phyloP scores from a whole-genome alignment of 2,888 invertebrate species.

The Apomyelois bistriatella region DNA sequence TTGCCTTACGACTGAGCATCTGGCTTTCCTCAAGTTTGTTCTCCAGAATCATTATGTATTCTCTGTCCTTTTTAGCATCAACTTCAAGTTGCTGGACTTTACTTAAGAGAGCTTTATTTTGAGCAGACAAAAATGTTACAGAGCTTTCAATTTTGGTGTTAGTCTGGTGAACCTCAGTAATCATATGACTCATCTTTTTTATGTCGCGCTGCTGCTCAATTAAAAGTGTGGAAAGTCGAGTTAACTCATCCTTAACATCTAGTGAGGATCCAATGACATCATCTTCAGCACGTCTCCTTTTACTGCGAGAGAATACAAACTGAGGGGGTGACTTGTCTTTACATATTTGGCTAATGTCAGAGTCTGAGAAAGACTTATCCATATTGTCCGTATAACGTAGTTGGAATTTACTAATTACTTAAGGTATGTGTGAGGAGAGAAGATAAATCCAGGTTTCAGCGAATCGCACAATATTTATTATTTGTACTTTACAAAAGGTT shows the following conservation, averaged over 20 bases:
- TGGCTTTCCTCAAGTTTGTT: background rate
- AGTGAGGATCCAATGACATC: background rate
- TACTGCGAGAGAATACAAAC: background rate
- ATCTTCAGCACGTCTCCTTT: background rate
- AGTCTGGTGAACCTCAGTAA: background rate
- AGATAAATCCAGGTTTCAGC: too few relatives aligned
- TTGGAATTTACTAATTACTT: too few relatives aligned
- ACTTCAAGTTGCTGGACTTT: background rate
- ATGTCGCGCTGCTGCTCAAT: background rate
- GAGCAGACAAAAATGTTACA: background rate
- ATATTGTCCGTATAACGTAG: too few relatives aligned
- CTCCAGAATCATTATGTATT: background rate
- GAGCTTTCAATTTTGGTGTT: background rate
- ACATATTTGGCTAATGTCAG: background rate
- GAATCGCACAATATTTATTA: too few relatives aligned
- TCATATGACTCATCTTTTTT: background rate
- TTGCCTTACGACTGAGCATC: slow-evolving; percentile 19
- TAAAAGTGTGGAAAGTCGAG: background rate
- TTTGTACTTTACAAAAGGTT: too few relatives aligned
- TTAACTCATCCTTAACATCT: background rate
- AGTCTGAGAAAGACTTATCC: background rate
- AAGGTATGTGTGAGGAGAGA: too few relatives aligned
- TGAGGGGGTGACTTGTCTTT: background rate
- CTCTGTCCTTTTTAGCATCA: background rate
- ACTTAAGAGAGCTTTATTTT: background rate